These are phyloP conservation scores for Drosophila suboccidentalis DNA, from an alignment of 2,888 invertebrate species.

Conservation along the genomic window DNA sequence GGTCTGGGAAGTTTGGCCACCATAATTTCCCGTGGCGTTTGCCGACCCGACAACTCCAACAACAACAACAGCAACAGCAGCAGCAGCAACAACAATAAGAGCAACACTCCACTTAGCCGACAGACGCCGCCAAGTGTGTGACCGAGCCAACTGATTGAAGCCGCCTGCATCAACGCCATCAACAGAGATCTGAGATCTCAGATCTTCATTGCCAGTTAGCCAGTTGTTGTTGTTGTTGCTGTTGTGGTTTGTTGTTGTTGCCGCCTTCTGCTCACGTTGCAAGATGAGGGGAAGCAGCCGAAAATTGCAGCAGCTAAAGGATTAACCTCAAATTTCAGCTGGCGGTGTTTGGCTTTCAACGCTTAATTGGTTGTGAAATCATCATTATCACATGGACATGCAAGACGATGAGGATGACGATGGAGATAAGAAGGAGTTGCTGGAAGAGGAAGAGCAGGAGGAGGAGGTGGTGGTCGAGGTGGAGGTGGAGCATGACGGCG, in stretches of 20 bases:
- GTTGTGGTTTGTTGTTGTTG: slow-evolving; percentile 51
- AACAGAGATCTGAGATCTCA: slow-evolving; percentile 68
- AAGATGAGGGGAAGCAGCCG: slow-evolving; percentile 48
- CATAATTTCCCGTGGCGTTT: slow-evolving; percentile 82
- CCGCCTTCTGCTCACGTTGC: slow-evolving; percentile 78
- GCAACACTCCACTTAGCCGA: slow-evolving; percentile 63
- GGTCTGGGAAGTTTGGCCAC: slow-evolving; percentile 82
- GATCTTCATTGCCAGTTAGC: slow-evolving; percentile 61
- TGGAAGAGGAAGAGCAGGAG: neutral
- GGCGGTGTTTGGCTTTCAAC: slow-evolving; percentile 83
- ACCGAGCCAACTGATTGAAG: slow-evolving; percentile 78
- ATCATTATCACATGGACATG: slow-evolving; percentile 80
- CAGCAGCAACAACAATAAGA: slow-evolving; percentile 37
- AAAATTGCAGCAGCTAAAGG: slow-evolving; percentile 82
- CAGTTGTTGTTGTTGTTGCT: slow-evolving; percentile 17
- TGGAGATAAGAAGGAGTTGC: neutral
- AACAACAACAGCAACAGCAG: slow-evolving; percentile 41
- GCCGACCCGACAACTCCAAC: slow-evolving; percentile 74
- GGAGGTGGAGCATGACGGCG: slow-evolving; percentile 28
- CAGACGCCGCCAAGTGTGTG: slow-evolving; percentile 77
- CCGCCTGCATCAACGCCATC: slow-evolving; percentile 81
- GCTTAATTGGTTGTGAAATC: slow-evolving; percentile 82
- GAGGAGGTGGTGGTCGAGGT: slow-evolving; percentile 1
- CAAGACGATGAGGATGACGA: slow-evolving; percentile 47
- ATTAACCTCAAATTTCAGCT: slow-evolving; percentile 80